These are phyloP conservation scores for Thermophis baileyi DNA, from an alignment of 2,113 vertebrate species.

Conservation along the genomic window DNA sequence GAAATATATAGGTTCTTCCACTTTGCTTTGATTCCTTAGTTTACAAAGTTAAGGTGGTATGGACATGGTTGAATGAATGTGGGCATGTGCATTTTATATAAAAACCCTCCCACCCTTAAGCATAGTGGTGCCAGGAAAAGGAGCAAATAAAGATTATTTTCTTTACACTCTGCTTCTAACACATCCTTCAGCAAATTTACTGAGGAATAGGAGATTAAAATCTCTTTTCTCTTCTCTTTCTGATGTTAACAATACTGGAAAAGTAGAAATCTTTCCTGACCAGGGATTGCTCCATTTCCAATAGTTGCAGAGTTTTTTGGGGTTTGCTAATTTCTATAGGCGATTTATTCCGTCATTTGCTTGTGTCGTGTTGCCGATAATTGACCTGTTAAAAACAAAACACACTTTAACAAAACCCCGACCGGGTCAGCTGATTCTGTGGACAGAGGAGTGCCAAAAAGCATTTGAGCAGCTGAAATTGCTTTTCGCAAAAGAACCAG, in stretches of 20 bases:
- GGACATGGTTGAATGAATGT: neutral
- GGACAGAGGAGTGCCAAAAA: too few relatives aligned
- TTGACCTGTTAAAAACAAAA: too few relatives aligned
- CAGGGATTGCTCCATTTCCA: neutral
- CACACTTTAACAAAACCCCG: too few relatives aligned
- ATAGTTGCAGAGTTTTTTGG: neutral
- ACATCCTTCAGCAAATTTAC: neutral
- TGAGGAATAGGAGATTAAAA: neutral
- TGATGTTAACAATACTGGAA: neutral
- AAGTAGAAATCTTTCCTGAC: neutral
- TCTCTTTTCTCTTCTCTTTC: neutral
- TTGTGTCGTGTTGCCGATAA: too few relatives aligned
- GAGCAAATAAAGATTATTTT: neutral
- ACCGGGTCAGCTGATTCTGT: too few relatives aligned
- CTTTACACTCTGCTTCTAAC: neutral
- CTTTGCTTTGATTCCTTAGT: constrained; percentile 1
- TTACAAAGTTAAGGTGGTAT: neutral
- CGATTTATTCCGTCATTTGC: too few relatives aligned
- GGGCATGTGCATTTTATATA: neutral
- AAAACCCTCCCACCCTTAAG: neutral
- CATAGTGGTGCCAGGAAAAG: neutral
- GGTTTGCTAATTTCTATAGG: too few relatives aligned
- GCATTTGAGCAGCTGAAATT: too few relatives aligned
- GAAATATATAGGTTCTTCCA: neutral
- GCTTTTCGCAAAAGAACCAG: too few relatives aligned